A percentile compares a stretch with the other conserved stretches of the same genome.
These are phyloP conservation scores for Clarias platycephalus DNA, from an alignment of 2,797 vertebrate genomes.

Conservation along the genomic window DNA sequence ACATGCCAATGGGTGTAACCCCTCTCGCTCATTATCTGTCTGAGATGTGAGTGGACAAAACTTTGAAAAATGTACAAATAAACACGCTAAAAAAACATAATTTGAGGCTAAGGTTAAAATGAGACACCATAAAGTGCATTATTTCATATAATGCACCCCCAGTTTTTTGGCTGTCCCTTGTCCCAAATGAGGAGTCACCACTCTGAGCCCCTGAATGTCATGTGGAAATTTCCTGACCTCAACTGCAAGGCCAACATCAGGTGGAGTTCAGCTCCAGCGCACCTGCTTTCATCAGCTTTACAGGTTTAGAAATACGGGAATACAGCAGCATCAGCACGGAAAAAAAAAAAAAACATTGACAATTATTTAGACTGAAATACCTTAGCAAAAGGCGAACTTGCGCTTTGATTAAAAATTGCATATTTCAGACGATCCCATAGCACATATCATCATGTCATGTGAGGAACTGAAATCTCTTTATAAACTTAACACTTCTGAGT, in stretches of 20 bases:
- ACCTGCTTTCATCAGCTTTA: slow-evolving; percentile 6
- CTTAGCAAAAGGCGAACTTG: no score
- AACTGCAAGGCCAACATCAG: slow-evolving; percentile 28
- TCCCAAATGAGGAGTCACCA: slow-evolving; percentile 41
- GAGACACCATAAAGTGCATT: not conserved
- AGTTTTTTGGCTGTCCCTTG: slow-evolving; percentile 30
- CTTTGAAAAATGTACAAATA: not conserved
- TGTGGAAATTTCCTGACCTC: slow-evolving; percentile 47
- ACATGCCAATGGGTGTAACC: slow-evolving; percentile 15
- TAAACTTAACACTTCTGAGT: no score
- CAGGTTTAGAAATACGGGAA: not conserved
- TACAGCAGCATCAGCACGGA: not conserved
- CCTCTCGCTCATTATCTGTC: slow-evolving; percentile 13
- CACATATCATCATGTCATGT: no score
- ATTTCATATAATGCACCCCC: not conserved
- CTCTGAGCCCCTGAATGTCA: slow-evolving; percentile 55
- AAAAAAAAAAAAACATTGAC: not conserved
- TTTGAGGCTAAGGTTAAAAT: not conserved
- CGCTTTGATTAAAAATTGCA: not conserved
- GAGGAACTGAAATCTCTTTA: no score
- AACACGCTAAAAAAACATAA: slow-evolving; percentile 22
- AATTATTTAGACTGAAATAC: no score
- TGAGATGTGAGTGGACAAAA: not conserved
- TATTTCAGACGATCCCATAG: no score
- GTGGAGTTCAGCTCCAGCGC: slow-evolving; percentile 5